phyloP scores from a whole-genome alignment of 2,113 vertebrate species.

The Scomber colias region DNA sequence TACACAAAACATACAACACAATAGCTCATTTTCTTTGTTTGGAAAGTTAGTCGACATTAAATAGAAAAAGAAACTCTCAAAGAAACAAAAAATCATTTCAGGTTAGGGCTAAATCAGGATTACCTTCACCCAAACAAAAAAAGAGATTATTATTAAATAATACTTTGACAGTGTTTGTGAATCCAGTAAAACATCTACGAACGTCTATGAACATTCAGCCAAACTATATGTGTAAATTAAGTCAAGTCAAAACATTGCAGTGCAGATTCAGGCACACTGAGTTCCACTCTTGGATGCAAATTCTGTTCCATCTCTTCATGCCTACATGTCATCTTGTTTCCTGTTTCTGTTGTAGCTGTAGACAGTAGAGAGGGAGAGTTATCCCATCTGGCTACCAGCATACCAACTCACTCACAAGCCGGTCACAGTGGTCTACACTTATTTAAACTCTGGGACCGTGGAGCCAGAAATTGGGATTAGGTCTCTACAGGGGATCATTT shows the following conservation, averaged over 20 bases:
- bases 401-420: conserved; percentile 16
- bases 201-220: background rate
- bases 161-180: background rate
- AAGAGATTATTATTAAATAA: background rate
- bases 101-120: background rate
- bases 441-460: conserved; percentile 19
- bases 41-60: background rate
- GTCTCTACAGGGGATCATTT: conserved; percentile 42
- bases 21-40: conserved; percentile 35
- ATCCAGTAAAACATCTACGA: background rate
- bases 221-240: background rate
- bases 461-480: conserved; percentile 21
- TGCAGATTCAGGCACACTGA: conserved; percentile 7
- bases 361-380: conserved; percentile 27
- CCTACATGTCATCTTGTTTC: conserved; percentile 39
- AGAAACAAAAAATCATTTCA: background rate
- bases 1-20: background rate
- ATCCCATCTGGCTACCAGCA: conserved; percentile 54
- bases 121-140: conserved; percentile 13
- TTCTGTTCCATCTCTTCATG: conserved; percentile 8
- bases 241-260: background rate
- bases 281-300: background rate
- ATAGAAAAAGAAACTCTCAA: background rate
- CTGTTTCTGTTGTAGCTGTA: conserved; percentile 7
- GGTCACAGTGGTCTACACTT: conserved; percentile 27